A percentile compares a stretch with the other conserved stretches of the same genome.
These are phyloP conservation scores for Apotomis capreana DNA, from an alignment of 2,888 invertebrate genomes.

Conservation along the genomic window DNA sequence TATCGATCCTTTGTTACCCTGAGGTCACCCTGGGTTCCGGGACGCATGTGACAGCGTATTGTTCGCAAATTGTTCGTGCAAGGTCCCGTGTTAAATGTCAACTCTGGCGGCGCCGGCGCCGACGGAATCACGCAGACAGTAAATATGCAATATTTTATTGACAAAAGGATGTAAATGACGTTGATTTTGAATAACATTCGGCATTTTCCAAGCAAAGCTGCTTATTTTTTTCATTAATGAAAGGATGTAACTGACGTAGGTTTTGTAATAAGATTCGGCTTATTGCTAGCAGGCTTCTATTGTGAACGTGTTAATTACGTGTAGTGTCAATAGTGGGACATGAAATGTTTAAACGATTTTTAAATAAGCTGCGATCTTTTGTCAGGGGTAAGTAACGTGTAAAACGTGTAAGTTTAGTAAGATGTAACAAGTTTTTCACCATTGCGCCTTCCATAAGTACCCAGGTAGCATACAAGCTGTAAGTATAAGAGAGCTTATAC, in stretches of 20 bases:
- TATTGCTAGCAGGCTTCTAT: not conserved
- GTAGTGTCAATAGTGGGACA: conserved; percentile 8
- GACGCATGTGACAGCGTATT: conserved; percentile 73
- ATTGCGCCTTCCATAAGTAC: too few relatives aligned
- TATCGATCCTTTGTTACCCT: conserved; percentile 39
- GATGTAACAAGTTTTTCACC: too few relatives aligned
- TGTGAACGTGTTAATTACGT: conserved; percentile 13
- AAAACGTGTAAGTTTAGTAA: too few relatives aligned
- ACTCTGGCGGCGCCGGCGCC: conserved; percentile 68
- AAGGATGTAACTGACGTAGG: conserved; percentile 1
- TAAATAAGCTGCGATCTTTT: not conserved
- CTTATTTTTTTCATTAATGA: not conserved
- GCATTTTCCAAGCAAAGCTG: not conserved
- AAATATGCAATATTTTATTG: not conserved
- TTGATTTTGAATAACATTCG: not conserved
- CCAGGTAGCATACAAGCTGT: too few relatives aligned
- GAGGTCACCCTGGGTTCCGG: conserved; percentile 74
- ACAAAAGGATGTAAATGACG: conserved; percentile 10
- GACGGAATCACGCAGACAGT: conserved; percentile 43
- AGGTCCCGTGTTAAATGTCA: conserved; percentile 79
- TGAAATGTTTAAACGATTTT: conserved; percentile 12
- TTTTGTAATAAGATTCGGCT: not conserved
- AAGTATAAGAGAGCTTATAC: too few relatives aligned
- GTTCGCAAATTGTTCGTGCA: conserved; percentile 75
- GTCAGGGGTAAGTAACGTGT: not conserved